Evolutionary conservation across 2,113 vertebrate genomes (phyloP), one percentile per base, ranked within the genome.

Genomic region (Synodontis membranacea): DNA sequence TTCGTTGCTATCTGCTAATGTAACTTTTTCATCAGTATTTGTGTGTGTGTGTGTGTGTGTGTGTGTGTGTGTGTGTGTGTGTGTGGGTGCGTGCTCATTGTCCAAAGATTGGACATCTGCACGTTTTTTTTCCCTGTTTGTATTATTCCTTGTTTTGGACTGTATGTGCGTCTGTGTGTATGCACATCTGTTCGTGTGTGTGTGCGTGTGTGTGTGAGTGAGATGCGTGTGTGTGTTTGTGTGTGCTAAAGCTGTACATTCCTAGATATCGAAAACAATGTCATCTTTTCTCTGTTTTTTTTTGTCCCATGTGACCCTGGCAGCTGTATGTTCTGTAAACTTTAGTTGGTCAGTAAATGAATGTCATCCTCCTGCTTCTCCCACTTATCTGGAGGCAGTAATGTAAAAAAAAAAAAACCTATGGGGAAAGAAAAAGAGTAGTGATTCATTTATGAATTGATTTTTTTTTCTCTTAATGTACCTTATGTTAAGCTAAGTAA

Each of bases 51-150:
- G 74, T 76, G 25, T 76, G 44, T 76, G 44, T 76, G 75, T 79
- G 75, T 52, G 48, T 75, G 72, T 46, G 42, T n/a, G 23, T 75
- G 72, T 75, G 72, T 25, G 70, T 74, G 6, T 72, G 72, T 46
- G 44, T 74, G 70, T 44, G 42, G 6, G 42, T 17, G 23, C 15
- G 42, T 23, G n/a, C 19, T 12, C 0, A 31, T 21, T 0, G 23
- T 86, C 66, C 39, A n/a, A 54, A 4, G 50, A 37, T 23, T 82
- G 58, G 21, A 85, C 80, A 87, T 89, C 86, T 89, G 86, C 58
- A 82, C 62, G 39, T 5, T 37, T 31, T 72, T 50, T 28, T 37
- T 37, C 17, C 5, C 3, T 0, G 21, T 64, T 14, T 64, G 21
- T 31, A 11, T 62, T 48, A 74, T 50, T 50, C 37, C 50, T 52